These are phyloP conservation scores for Meliscaeva auricollis DNA, from an alignment of 2,888 invertebrate species.

Conservation along the genomic window DNA sequence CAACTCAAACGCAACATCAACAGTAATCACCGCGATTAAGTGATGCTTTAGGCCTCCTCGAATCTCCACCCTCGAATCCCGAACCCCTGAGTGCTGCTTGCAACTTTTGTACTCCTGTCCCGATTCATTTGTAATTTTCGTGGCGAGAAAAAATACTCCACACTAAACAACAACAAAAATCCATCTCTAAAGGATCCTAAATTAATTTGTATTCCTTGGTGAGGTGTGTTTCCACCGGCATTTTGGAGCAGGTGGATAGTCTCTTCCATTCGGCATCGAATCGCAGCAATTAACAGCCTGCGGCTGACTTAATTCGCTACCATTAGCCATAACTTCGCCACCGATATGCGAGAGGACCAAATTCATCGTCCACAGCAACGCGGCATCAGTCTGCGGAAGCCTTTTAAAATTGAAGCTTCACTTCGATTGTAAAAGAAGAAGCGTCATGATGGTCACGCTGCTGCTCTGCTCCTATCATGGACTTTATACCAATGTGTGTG, in stretches of 20 bases:
- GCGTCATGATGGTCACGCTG: conserved; percentile 69
- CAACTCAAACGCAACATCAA: conserved; percentile 69
- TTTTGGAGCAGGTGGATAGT: conserved; percentile 66
- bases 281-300: conserved; percentile 75
- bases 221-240: conserved; percentile 29
- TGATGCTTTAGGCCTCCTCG: conserved; percentile 63
- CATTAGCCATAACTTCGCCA: conserved; percentile 69
- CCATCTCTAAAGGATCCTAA: conserved; percentile 63
- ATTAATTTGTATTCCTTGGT: conserved; percentile 65
- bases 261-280: conserved; percentile 66
- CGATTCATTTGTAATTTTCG: conserved; percentile 69
- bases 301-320: conserved; percentile 76
- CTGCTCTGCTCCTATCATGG: too few relatives aligned
- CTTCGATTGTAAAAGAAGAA: conserved; percentile 54
- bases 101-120: conserved; percentile 64
- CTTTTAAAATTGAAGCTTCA: conserved; percentile 18
- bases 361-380: conserved; percentile 5
- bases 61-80: neutral
- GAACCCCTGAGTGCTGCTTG: conserved; percentile 51
- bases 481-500: conserved; percentile 47
- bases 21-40: conserved; percentile 75
- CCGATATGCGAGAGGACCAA: conserved; percentile 21
- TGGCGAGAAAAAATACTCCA: conserved; percentile 48
- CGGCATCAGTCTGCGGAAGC: too few relatives aligned
- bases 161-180: neutral